These are phyloP conservation scores for Melieria crassipennis DNA, from an alignment of 2,888 invertebrate species.

Conservation along the genomic window DNA sequence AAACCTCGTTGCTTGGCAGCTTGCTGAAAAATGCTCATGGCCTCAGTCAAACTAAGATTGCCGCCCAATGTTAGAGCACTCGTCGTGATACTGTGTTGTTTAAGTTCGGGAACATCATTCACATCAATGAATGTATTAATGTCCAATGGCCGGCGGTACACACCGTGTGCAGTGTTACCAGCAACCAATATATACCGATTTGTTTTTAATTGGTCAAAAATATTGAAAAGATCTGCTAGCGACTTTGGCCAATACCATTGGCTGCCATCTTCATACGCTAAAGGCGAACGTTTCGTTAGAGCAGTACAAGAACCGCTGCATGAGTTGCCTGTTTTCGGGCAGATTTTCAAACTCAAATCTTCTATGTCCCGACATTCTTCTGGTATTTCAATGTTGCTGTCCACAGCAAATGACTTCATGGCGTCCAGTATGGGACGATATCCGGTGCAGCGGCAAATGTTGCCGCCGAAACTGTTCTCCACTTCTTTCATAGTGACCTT, in stretches of 20 bases:
- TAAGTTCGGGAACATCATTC: slow-evolving; percentile 70
- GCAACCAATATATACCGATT: slow-evolving; percentile 73
- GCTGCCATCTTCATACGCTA: slow-evolving; percentile 51
- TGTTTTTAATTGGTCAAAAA: slow-evolving; percentile 56
- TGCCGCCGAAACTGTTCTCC: slow-evolving; percentile 81
- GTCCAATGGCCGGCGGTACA: slow-evolving; percentile 59
- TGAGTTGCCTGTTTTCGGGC: slow-evolving; percentile 61
- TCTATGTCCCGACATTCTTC: slow-evolving; percentile 67
- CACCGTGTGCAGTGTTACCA: slow-evolving; percentile 82
- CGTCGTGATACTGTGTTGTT: slow-evolving; percentile 60
- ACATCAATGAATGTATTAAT: slow-evolving; percentile 73
- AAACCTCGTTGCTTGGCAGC: slow-evolving; percentile 66
- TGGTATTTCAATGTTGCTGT: slow-evolving; percentile 67
- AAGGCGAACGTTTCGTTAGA: slow-evolving; percentile 3
- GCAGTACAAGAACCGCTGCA: slow-evolving; percentile 61
- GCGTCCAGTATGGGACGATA: slow-evolving; percentile 82
- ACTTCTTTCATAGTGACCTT: slow-evolving; percentile 72
- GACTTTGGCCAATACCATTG: slow-evolving; percentile 58
- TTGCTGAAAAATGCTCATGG: slow-evolving; percentile 67
- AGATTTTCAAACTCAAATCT: slow-evolving; percentile 64
- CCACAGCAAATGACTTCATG: slow-evolving; percentile 77
- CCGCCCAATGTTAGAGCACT: slow-evolving; percentile 50
- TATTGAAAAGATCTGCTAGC: slow-evolving; percentile 48
- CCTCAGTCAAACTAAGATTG: slow-evolving; percentile 68
- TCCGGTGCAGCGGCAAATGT: slow-evolving; percentile 84